Evolutionary conservation across 2,113 vertebrate species (phyloP).

Genomic region (Dermatemys mawii): DNA sequence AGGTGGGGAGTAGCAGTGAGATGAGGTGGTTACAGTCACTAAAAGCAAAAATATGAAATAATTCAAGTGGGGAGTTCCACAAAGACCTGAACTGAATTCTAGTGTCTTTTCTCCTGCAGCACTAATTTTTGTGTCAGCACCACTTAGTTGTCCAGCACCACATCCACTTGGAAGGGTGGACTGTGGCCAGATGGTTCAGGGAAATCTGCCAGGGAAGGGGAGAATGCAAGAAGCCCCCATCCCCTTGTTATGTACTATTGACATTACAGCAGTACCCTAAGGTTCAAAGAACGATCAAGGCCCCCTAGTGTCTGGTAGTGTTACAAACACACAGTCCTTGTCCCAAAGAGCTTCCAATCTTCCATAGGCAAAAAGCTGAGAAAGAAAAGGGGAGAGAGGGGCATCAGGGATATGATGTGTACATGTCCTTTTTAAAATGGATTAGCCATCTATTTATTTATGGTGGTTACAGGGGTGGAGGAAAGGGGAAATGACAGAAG

Average conservation of each 20-base stretch:
- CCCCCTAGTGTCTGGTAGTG: too few species aligned
- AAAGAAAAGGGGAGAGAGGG: too few species aligned
- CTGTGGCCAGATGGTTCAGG: neutral
- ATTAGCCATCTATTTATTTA: too few species aligned
- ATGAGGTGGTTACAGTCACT: neutral
- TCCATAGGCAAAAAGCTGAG: too few species aligned
- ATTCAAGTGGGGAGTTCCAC: accelerated
- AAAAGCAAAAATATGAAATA: neutral
- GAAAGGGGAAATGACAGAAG: neutral
- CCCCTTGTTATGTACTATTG: too few species aligned
- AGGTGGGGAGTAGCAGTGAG: neutral
- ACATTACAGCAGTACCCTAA: too few species aligned
- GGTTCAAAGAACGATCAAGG: too few species aligned
- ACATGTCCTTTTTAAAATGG: accelerated
- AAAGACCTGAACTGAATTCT: neutral
- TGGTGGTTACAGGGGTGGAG: neutral
- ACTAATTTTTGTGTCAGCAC: neutral
- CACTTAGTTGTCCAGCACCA: neutral
- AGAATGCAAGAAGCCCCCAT: too few species aligned
- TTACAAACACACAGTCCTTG: too few species aligned
- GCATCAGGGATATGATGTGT: neutral
- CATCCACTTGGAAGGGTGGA: neutral
- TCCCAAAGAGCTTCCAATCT: too few species aligned
- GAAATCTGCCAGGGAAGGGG: too few species aligned
- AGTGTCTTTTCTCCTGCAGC: neutral